phyloP scores from a whole-genome alignment of 2,888 invertebrate species.

The Polydrusus cervinus region DNA sequence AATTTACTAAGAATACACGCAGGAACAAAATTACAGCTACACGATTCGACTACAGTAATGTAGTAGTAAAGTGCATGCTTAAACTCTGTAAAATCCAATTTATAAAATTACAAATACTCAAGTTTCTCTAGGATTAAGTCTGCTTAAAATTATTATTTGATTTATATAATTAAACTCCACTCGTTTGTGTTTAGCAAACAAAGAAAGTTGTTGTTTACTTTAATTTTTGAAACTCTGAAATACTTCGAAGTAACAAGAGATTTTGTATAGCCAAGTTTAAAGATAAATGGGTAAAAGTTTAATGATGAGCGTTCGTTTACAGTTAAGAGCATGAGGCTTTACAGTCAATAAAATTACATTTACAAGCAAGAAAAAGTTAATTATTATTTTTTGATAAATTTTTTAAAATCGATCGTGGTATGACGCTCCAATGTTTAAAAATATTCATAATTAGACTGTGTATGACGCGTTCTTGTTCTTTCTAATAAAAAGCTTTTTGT shows the following conservation, averaged over 20 bases:
- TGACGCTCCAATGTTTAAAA: neutral
- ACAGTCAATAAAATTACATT: too few species aligned
- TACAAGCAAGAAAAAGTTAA: too few species aligned
- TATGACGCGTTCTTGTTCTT: too few species aligned
- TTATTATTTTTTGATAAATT: neutral
- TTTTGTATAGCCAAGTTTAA: slow-evolving; percentile 1
- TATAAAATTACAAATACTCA: neutral
- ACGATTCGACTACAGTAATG: too few species aligned
- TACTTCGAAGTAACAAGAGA: neutral
- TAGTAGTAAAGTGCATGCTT: too few species aligned
- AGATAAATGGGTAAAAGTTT: neutral
- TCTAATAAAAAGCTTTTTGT: too few species aligned
- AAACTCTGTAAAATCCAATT: neutral
- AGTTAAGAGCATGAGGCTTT: neutral
- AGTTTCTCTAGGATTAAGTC: neutral
- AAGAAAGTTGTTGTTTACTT: slow-evolving; percentile 1
- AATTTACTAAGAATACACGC: too few species aligned
- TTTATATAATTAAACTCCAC: slow-evolving; percentile 4
- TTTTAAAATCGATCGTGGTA: neutral
- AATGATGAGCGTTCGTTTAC: neutral
- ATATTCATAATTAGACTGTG: too few species aligned
- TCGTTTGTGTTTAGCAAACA: slow-evolving; percentile 6
- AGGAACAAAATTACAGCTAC: too few species aligned
- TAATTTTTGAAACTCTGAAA: neutral
- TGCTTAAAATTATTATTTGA: slow-evolving; percentile 14